These are phyloP conservation scores for Dysdera silvatica DNA, from an alignment of 1,140 invertebrate genomes.

Conservation along the genomic window DNA sequence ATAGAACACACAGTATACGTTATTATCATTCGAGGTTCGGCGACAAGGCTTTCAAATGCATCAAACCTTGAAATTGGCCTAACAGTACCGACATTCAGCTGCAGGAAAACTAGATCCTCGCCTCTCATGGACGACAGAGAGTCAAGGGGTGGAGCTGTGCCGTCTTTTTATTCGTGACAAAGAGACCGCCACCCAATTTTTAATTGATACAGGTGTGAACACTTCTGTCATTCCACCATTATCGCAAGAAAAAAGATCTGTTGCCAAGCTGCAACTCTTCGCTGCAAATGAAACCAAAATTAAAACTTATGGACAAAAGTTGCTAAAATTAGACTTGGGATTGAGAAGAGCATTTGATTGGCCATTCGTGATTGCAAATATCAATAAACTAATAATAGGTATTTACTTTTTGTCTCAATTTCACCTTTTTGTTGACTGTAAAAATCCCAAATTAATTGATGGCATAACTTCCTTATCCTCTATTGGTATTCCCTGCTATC, in stretches of 20 bases:
- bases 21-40: conserved; percentile 28
- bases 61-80: neutral
- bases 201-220: conserved; percentile 13
- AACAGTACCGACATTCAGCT: neutral
- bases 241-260: neutral
- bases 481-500: neutral
- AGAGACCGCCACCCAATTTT: neutral
- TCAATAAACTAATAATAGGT: conserved; percentile 27
- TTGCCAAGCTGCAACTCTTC: conserved; percentile 6
- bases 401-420: conserved; percentile 24
- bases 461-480: neutral
- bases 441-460: conserved; percentile 8
- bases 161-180: conserved; percentile 22
- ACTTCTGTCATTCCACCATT: conserved; percentile 10
- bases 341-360: conserved; percentile 13
- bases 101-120: conserved; percentile 10
- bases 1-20: neutral
- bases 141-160: neutral
- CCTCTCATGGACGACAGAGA: conserved; percentile 1
- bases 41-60: conserved; percentile 22
- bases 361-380: conserved; percentile 23
- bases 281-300: conserved; percentile 27
- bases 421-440: conserved; percentile 9
- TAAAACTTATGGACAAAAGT: conserved; percentile 13
- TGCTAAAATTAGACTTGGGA: conserved; percentile 17